Evolutionary conservation across 2,888 invertebrate genomes (phyloP), one percentile per base, ranked within the genome.

Genomic region (Drosophila prostipennis): DNA sequence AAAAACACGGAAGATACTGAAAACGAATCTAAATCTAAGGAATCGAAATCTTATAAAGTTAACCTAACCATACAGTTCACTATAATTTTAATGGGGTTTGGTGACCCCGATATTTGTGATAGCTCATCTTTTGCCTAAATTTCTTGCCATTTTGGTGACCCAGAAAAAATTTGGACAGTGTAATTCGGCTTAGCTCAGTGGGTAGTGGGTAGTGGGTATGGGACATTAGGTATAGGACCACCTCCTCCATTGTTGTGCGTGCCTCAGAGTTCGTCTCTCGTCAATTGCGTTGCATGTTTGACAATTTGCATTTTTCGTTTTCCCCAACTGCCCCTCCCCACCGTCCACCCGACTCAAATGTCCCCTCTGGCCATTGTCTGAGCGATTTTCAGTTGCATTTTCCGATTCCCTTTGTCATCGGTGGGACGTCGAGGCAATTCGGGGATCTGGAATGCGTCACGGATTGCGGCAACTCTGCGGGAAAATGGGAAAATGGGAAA

Each of bases 231-330:
- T 45, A 14, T 14, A 46, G 29, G 8, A 45, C n/a, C 13, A 29
- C 8, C 16, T 37, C 10, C 29, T n/a, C 13, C 6, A 26, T 29
- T 49, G 55, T 29, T 54, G 67, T 40, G 49, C 45, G 51, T 55
- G 63, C 43, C 48, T 36, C 70, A 45, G 43, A 56, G 49, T 19
- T 48, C 42, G 45, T 37, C 37, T 42, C 70, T 61, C 61, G 61
- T 68, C 67, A 75, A 65, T 68, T 86, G 72, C 65, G 69, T 70
- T 79, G 79, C 79, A 75, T 77, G 79, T 72, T 81, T 77, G 65
- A 76, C 82, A 82, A 85, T 79, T 82, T 77, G 68, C 85, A 79
- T 87, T 77, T 84, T 70, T 72, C 64, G 58, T 54, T 69, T 76
- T 63, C 16, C 13, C 26, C 26, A 6, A 1, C 8, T 6, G 6